Evolutionary conservation across 2,113 vertebrate genomes (phyloP).

Genomic region (Typhlomys cinereus): DNA sequence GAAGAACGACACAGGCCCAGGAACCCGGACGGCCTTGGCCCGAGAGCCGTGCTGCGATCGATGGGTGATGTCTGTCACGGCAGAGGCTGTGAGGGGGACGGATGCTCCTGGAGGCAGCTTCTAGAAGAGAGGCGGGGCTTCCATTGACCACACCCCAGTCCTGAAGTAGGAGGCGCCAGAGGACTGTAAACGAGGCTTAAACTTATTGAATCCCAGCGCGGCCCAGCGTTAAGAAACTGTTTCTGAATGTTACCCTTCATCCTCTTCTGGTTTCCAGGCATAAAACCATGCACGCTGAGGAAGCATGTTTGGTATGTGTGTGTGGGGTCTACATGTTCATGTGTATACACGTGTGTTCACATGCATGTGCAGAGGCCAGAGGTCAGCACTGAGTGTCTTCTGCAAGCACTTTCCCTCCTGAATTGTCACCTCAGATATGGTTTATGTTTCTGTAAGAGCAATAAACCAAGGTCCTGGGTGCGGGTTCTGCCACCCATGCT

Average conservation of each 20-base stretch:
- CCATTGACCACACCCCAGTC: background rate
- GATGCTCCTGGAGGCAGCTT: background rate
- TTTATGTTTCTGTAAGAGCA: background rate
- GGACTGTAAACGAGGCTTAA: background rate
- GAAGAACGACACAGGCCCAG: background rate
- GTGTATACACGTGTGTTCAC: background rate
- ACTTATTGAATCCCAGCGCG: background rate
- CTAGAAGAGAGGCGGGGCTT: background rate
- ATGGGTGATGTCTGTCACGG: too few relatives aligned
- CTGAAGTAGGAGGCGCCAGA: background rate
- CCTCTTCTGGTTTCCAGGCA: background rate
- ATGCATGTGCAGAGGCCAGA: too few relatives aligned
- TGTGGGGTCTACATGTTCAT: background rate
- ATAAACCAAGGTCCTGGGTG: background rate
- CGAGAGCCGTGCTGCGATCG: too few relatives aligned
- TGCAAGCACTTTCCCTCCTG: too few relatives aligned
- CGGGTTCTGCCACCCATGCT: background rate
- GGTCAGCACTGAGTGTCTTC: background rate
- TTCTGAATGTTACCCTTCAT: background rate
- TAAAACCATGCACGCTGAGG: background rate
- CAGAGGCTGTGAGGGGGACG: too few relatives aligned
- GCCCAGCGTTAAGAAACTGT: background rate
- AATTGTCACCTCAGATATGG: too few relatives aligned
- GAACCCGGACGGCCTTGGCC: rapidly evolving
- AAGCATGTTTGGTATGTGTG: background rate